Base-by-base conservation (phyloP, 1,140 invertebrate species). In the Bombus superbus region DNA sequence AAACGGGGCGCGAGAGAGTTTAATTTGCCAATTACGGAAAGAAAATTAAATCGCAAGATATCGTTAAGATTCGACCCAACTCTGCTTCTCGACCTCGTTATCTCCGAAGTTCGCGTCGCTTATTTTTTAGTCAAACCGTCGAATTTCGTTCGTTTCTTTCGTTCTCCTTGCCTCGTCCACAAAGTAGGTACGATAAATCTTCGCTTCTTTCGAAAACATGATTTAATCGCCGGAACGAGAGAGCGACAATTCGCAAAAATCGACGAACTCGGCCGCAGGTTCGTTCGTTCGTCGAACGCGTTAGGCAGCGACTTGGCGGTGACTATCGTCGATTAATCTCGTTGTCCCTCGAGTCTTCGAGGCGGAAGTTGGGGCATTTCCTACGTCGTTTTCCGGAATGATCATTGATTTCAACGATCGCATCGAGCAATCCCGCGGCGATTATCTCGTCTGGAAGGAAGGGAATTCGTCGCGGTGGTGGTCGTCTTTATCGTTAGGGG, bases 371-470 rank as follows among this genome's bases (percentile, higher is more conserved):
- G 18, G 15, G 9, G 35, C 38, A 47, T n/a, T 66, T 42, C 73
- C 64, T 76, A 86, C 64, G 28, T 35, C 38, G 59, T 88, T 42
- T 28, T 74, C 62, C 64, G 25, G 57, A 62, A 38, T 59, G 53
- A 68, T 74, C 35, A 75, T 79, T 83, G 87, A 83, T 88, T 81
- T 79, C 42, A n/a, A 57, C 57, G 71, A 64, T 62, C 32, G 77
- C 22, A 68, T 81, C 62, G 38, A 69, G 38, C 64, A 15, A 53
- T 84, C 47, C 66, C 72, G 42, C 40, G 75, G 38, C 40, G 79
- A 87, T 87, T 72, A 71, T 81, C 73, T 68, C 71, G 62, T 89
- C 85, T 85, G 57, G 25, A n/a, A 83, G 68, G 73, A 74, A 80
- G 18, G 2, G 28, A 18, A 15, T 69, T 22, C 2, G 28, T 1